phyloP scores from a whole-genome alignment of 2,797 vertebrate genomes.

The Oryzias sinensis region DNA sequence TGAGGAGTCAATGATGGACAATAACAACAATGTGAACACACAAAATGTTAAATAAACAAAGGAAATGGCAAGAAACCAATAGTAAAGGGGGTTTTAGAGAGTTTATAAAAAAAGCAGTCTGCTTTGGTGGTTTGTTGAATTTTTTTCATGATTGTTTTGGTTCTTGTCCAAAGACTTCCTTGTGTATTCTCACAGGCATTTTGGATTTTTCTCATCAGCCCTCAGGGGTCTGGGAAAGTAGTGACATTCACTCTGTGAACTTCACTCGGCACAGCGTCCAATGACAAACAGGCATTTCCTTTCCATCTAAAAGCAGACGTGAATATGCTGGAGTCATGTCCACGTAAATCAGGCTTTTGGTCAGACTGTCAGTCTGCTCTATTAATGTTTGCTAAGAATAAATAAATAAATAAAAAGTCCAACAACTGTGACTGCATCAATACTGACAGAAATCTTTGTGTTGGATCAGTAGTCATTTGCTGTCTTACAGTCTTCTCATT shows the following conservation, averaged over 20 bases:
- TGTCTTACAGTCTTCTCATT: too few relatives aligned
- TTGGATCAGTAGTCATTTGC: too few relatives aligned
- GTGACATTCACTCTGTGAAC: constrained; percentile 60
- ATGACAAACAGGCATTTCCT: constrained; percentile 64
- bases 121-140: constrained; percentile 29
- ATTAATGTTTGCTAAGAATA: too few relatives aligned
- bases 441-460: too few relatives aligned
- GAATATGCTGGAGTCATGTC: constrained; percentile 20
- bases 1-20: not conserved
- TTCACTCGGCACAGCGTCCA: constrained; percentile 36
- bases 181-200: constrained; percentile 47
- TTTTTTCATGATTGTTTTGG: constrained; percentile 32
- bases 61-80: constrained; percentile 15
- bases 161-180: constrained; percentile 44
- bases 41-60: constrained; percentile 7
- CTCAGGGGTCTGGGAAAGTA: constrained; percentile 70
- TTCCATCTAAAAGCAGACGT: constrained; percentile 45
- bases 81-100: not conserved
- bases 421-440: too few relatives aligned
- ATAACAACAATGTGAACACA: not conserved
- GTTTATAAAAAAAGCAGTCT: constrained; percentile 11
- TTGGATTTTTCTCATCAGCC: constrained; percentile 56
- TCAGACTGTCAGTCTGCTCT: too few relatives aligned
- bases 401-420: too few relatives aligned
- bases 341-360: too few relatives aligned